Evolutionary conservation across 2,888 invertebrate species (phyloP).

Genomic region (Pterostichus niger): DNA sequence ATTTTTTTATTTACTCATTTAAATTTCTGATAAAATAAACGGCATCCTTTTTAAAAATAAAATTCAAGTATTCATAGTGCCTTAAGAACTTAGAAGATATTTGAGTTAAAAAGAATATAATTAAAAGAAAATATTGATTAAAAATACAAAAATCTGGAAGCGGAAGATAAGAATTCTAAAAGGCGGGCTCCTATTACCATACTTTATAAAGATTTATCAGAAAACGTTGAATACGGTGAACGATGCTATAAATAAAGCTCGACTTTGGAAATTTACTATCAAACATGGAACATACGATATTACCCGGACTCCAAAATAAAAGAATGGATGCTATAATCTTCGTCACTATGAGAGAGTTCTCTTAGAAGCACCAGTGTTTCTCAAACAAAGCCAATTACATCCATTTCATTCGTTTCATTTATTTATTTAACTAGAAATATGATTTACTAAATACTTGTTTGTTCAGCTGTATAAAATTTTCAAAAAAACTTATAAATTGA

Average conservation of each 20-base stretch:
- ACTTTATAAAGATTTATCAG: conserved; percentile 48
- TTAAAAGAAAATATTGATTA: conserved; percentile 56
- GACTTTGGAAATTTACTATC: conserved; percentile 48
- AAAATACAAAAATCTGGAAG: conserved; percentile 36
- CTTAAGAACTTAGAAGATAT: neutral
- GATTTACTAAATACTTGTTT: no score
- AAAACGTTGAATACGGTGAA: conserved; percentile 26
- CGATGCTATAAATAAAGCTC: conserved; percentile 48
- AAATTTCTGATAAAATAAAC: no score
- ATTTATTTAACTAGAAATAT: no score
- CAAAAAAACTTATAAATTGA: no score
- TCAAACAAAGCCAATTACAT: no score
- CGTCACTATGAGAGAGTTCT: neutral
- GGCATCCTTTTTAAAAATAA: no score
- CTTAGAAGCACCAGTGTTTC: neutral
- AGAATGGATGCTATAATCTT: neutral
- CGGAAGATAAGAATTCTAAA: conserved; percentile 38
- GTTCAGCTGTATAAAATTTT: no score
- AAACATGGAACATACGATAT: conserved; percentile 50
- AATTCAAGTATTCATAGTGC: no score
- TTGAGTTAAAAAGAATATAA: conserved; percentile 34
- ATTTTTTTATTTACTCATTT: no score
- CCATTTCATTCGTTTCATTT: no score
- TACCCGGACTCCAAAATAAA: conserved; percentile 20
- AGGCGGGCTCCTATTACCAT: conserved; percentile 30